Conservation (phyloP, 2,113 vertebrate genomes). For the Mobula hypostoma region DNA sequence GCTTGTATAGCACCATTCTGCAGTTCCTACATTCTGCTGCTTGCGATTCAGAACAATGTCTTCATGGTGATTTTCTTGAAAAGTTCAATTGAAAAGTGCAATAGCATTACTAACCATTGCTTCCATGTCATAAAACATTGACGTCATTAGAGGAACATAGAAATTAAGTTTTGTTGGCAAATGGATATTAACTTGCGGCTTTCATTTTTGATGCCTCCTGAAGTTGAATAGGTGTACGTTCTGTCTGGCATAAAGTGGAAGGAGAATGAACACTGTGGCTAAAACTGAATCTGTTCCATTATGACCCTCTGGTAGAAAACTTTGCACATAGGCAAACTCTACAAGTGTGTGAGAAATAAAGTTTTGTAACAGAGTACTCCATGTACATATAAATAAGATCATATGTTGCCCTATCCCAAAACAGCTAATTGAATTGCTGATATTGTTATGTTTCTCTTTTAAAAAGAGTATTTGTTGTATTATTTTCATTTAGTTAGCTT, state of each 20-base stretch:
- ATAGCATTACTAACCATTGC: not conserved
- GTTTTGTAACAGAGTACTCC: not conserved
- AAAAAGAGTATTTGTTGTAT: not conserved
- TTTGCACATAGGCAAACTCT: not conserved
- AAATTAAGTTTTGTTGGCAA: not conserved
- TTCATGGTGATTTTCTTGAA: not conserved
- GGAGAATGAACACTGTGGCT: not conserved
- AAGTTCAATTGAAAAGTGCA: not conserved
- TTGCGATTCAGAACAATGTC: too few relatives aligned
- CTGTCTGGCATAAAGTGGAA: not conserved
- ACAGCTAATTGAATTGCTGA: not conserved
- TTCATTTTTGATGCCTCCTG: not conserved
- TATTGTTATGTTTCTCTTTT: not conserved
- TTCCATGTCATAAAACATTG: not conserved
- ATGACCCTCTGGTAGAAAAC: not conserved
- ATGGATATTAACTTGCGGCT: not conserved
- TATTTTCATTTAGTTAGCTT: conserved; percentile 13
- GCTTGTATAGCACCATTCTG: not conserved
- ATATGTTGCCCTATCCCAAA: not conserved
- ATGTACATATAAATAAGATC: not conserved
- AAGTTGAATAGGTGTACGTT: not conserved
- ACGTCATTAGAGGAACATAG: not conserved
- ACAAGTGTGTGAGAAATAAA: not conserved
- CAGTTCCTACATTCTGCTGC: not conserved
- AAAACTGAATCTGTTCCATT: not conserved